phyloP scores from a whole-genome alignment of 2,797 vertebrate genomes.

The Odontamblyopus rebecca region DNA sequence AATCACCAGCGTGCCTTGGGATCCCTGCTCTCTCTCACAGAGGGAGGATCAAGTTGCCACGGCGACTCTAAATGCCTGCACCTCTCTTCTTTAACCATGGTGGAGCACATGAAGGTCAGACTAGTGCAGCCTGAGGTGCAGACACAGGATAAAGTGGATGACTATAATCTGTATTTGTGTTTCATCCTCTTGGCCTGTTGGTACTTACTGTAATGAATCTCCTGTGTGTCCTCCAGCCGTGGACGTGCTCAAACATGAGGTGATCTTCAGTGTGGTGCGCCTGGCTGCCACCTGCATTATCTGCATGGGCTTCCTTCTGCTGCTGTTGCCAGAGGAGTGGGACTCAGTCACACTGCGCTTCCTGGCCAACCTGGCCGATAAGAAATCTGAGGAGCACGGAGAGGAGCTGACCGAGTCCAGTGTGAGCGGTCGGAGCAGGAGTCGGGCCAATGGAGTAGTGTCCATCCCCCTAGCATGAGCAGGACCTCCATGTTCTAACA shows the following conservation, averaged over 20 bases:
- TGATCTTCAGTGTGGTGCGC: constrained; percentile 96
- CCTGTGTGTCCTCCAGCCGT: constrained; percentile 78
- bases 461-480: constrained; percentile 91
- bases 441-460: constrained; percentile 89
- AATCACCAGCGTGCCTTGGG: constrained; percentile 60
- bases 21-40: constrained; percentile 57
- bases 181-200: constrained; percentile 52
- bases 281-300: constrained; percentile 95
- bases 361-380: constrained; percentile 92
- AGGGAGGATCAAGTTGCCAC: constrained; percentile 74
- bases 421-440: constrained; percentile 86
- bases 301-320: constrained; percentile 92
- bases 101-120: constrained; percentile 70
- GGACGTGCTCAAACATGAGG: constrained; percentile 95
- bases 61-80: constrained; percentile 75
- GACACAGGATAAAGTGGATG: constrained; percentile 57
- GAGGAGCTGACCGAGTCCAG: constrained; percentile 91
- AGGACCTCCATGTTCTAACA: constrained; percentile 9
- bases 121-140: constrained; percentile 56
- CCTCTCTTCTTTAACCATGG: constrained; percentile 66
- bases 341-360: constrained; percentile 93
- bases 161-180: constrained; percentile 62
- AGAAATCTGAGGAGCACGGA: constrained; percentile 89
- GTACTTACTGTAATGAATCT: constrained; percentile 73
- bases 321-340: constrained; percentile 97